phyloP scores from a whole-genome alignment of 2,888 invertebrate species.

The Nebria salina region DNA sequence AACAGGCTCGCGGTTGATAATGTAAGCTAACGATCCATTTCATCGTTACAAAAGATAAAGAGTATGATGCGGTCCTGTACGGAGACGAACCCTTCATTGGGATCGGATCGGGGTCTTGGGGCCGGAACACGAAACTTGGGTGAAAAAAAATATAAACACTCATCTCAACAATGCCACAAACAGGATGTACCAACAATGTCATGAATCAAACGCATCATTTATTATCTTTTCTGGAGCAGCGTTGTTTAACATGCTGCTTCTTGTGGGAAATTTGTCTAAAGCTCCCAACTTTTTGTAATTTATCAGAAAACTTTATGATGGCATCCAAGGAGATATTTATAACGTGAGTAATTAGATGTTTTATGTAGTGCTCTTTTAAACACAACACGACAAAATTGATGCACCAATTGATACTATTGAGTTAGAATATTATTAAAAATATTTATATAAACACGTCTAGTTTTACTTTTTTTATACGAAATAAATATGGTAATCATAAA shows the following conservation, averaged over 20 bases:
- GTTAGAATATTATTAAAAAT: too few relatives aligned
- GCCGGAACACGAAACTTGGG: neutral
- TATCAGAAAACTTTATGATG: neutral
- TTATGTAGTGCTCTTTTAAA: neutral
- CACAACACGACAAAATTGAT: too few relatives aligned
- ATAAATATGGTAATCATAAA: too few relatives aligned
- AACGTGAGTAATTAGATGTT: neutral
- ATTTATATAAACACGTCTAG: too few relatives aligned
- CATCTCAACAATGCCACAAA: neutral
- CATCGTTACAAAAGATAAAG: constrained; percentile 56
- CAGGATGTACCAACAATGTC: constrained; percentile 16
- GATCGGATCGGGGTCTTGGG: neutral
- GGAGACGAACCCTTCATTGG: constrained; percentile 3
- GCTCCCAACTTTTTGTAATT: neutral
- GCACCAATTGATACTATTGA: too few relatives aligned
- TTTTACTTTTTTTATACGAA: too few relatives aligned
- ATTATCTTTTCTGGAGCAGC: constrained; percentile 12
- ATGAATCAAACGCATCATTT: constrained; percentile 15
- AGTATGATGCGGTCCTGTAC: constrained; percentile 24
- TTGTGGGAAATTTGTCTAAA: neutral
- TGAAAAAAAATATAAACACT: constrained; percentile 12
- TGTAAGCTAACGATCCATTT: constrained; percentile 62
- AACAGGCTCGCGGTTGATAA: constrained; percentile 58
- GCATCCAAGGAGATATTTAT: neutral
- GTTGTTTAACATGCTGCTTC: constrained; percentile 5